A percentile compares a stretch with the other conserved stretches of the same genome.
phyloP scores from a whole-genome alignment of 2,888 invertebrate species.

The Nasonovia ribisnigri region DNA sequence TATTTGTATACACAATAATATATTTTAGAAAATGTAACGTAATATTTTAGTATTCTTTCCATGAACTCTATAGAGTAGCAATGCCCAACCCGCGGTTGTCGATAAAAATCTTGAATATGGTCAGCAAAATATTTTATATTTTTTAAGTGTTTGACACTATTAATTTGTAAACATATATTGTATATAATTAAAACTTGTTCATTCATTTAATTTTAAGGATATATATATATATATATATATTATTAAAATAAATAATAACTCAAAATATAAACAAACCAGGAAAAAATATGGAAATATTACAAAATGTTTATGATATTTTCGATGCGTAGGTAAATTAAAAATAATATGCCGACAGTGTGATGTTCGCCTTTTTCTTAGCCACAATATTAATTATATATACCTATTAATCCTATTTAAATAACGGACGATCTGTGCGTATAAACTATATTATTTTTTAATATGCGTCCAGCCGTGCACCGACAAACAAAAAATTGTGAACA shows the following conservation, averaged over 20 bases:
- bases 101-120: neutral
- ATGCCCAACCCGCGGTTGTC: neutral
- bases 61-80: neutral
- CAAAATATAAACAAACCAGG: neutral
- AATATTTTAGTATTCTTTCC: neutral
- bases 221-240: neutral
- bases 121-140: neutral
- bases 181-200: neutral
- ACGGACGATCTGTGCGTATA: too few relatives aligned
- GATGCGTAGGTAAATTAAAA: neutral
- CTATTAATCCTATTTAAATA: too few relatives aligned
- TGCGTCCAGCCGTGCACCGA: too few relatives aligned
- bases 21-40: neutral
- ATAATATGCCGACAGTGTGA: neutral
- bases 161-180: neutral
- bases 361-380: neutral
- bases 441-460: too few relatives aligned
- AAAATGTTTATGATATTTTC: neutral
- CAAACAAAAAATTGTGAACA: neutral
- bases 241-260: neutral
- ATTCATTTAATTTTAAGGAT: neutral
- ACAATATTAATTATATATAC: neutral
- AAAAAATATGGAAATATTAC: neutral
- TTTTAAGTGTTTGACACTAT: neutral
- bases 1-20: neutral